Evolutionary conservation across 2,113 vertebrate genomes (phyloP).

Genomic region (Tiliqua scincoides): DNA sequence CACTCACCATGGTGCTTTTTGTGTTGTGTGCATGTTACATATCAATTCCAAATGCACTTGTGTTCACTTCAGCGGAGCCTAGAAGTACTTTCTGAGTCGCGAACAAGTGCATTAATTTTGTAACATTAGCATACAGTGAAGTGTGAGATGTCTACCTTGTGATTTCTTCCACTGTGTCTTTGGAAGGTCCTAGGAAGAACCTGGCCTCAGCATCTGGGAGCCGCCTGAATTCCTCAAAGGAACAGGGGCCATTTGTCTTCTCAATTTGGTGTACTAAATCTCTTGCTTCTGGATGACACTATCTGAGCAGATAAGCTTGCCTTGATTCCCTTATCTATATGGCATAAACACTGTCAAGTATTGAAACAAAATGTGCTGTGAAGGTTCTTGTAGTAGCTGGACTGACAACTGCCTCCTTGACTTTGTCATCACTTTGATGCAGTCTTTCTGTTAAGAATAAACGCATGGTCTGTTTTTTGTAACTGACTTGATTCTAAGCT

Average conservation of each 20-base stretch:
- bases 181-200: background rate
- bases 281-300: background rate
- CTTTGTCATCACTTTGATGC: background rate
- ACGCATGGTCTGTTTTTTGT: slow-evolving; percentile 56
- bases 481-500: slow-evolving; percentile 42
- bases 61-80: slow-evolving; percentile 5
- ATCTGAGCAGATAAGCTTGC: background rate
- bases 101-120: background rate
- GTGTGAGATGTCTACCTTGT: background rate
- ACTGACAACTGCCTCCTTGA: background rate
- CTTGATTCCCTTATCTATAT: background rate
- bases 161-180: background rate
- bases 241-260: background rate
- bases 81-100: slow-evolving; percentile 3
- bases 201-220: background rate
- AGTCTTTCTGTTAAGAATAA: slow-evolving; percentile 19
- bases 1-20: background rate
- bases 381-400: slow-evolving; percentile 10
- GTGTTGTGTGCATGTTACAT: slow-evolving; percentile 33
- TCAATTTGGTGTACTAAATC: background rate
- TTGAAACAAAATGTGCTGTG: background rate
- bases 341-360: background rate
- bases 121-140: background rate
- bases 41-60: slow-evolving; percentile 19
- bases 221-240: background rate